Percentiles rank a stretch among this genome's conserved stretches.
Evolutionary conservation across 2,797 vertebrate species (phyloP).

Genomic region (Pitangus sulphuratus): DNA sequence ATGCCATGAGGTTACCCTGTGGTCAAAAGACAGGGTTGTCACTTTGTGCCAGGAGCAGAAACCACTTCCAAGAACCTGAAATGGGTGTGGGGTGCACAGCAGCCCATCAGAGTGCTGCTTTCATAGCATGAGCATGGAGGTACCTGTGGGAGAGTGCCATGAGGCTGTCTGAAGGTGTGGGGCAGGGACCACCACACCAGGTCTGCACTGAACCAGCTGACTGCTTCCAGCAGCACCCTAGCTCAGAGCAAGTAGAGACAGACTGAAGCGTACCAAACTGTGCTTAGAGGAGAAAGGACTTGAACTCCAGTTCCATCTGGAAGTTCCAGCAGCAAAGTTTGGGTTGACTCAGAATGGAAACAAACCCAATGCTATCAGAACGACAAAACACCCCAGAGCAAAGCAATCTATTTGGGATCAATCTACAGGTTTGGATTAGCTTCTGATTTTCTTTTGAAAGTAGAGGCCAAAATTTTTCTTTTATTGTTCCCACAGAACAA

Average conservation of each 20-base stretch:
- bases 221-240: background rate
- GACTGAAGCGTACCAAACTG: background rate
- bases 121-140: background rate
- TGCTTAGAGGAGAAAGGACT: background rate
- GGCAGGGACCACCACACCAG: background rate
- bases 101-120: background rate
- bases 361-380: background rate
- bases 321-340: background rate
- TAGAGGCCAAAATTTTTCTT: background rate
- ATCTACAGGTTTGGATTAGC: background rate
- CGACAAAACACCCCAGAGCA: background rate
- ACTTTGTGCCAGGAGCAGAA: background rate
- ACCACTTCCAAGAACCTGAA: background rate
- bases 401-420: background rate
- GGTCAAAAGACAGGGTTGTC: background rate
- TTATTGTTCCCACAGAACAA: background rate
- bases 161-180: rapidly evolving
- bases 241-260: rapidly evolving
- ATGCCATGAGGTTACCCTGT: rapidly evolving
- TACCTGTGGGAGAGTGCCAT: background rate
- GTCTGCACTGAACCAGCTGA: background rate
- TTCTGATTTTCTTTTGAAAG: background rate
- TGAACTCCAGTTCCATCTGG: background rate
- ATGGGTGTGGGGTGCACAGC: rapidly evolving
- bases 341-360: background rate